phyloP scores from a whole-genome alignment of 2,797 vertebrate genomes.

The Acipenser transmontanus region DNA sequence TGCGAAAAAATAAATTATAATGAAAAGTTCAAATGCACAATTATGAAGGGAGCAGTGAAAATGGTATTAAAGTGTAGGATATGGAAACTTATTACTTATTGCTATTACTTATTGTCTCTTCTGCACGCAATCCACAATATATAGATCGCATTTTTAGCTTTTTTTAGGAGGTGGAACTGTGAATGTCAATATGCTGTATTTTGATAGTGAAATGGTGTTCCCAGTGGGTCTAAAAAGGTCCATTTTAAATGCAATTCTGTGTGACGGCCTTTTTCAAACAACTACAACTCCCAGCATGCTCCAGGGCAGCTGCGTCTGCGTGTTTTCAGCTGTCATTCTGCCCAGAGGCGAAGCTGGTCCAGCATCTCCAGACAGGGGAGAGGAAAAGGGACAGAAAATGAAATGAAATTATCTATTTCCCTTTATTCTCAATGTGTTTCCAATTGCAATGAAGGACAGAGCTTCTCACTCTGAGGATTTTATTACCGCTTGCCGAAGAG shows the following conservation, averaged over 20 bases:
- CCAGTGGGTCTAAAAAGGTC: too few relatives aligned
- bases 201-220: too few relatives aligned
- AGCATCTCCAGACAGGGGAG: slow-evolving; percentile 59
- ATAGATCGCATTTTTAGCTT: neutral
- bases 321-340: slow-evolving; percentile 52
- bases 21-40: too few relatives aligned
- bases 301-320: slow-evolving; percentile 51
- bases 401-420: slow-evolving; percentile 45
- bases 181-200: too few relatives aligned
- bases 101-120: too few relatives aligned
- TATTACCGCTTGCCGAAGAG: slow-evolving; percentile 47
- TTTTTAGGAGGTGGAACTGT: neutral
- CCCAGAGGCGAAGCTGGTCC: slow-evolving; percentile 51
- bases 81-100: too few relatives aligned
- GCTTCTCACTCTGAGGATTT: slow-evolving; percentile 46
- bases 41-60: too few relatives aligned
- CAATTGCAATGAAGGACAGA: slow-evolving; percentile 48
- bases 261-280: neutral
- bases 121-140: neutral
- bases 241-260: too few relatives aligned
- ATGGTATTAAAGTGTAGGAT: too few relatives aligned
- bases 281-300: slow-evolving; percentile 78
- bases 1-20: too few relatives aligned
- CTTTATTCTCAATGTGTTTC: slow-evolving; percentile 29
- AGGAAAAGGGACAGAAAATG: slow-evolving; percentile 36